Base-by-base conservation (phyloP, 2,797 vertebrate genomes). In the Anabas testudineus region DNA sequence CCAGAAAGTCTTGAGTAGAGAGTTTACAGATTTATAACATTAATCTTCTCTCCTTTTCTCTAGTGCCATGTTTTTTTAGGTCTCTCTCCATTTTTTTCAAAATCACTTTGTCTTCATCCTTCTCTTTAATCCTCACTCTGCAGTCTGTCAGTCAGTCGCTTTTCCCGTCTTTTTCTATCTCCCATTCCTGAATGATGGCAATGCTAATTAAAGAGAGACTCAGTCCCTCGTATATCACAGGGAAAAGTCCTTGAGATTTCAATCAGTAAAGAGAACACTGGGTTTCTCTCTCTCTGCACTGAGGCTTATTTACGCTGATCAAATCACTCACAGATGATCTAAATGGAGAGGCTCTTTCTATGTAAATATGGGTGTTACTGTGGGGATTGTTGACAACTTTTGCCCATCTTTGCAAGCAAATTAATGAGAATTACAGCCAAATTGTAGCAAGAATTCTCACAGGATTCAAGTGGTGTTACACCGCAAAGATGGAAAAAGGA, bases 161-260 rank as follows among this genome's bases (percentile, higher is more conserved):
- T 46, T 32, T 32, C 39, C 39, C 18, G 12, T 52, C 32, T 54
- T 34, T 67, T 34, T 54, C 32, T 52, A 64, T 37, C 43, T 58
- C 71, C 70, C 47, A 67, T 76, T 70, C 79, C 80, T 48, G 60
- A 88, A 84, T 84, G 80, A 92, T 88, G 86, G 88, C 87, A 87
- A 76, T 28, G 79, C 76, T 91, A 90, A 92, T 92, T 92, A 90
- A 90, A 91, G 84, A 88, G 84, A 78, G 71, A 78, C 81, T 79
- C 73, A 10, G 83, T 51, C 62, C 55, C 78, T 85, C 76, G 16
- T 91, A 90, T 86, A 90, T 91, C 86, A 91, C 71, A 16, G 66
- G 13, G 60, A 74, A 67, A 83, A 83, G 76, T 86, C 88, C 86
- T 91, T 88, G 80, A 90, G 78, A 85, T 84, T 87, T 77, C 78